Conservation (phyloP, 1,140 invertebrate genomes). For the Drosophila setifemur region DNA sequence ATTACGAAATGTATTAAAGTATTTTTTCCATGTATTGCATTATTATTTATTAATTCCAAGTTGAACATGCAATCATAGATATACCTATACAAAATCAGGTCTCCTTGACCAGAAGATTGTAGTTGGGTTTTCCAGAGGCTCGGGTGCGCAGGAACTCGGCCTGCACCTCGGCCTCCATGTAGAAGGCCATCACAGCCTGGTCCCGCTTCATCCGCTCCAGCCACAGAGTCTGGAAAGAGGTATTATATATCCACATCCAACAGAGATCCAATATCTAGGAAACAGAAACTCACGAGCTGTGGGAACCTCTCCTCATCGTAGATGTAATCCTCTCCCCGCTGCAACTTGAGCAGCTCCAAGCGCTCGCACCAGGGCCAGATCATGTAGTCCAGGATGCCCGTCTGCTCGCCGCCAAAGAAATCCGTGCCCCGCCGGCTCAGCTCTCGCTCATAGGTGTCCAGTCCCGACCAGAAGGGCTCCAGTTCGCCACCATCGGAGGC, state of each 20-base stretch:
- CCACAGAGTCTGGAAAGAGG: constrained; percentile 85
- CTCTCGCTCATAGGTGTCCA: constrained; percentile 88
- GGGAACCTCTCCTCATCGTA: constrained; percentile 76
- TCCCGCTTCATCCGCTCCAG: constrained; percentile 88
- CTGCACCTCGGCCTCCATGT: constrained; percentile 87
- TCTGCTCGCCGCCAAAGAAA: constrained; percentile 88
- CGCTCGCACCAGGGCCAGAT: constrained; percentile 95
- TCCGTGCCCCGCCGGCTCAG: constrained; percentile 85
- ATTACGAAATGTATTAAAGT: too few species aligned
- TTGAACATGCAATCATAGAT: constrained; percentile 8
- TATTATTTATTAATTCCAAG: constrained; percentile 49
- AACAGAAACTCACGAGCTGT: constrained; percentile 63
- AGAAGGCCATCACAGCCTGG: constrained; percentile 86
- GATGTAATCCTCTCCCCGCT: constrained; percentile 74
- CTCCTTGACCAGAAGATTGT: constrained; percentile 67
- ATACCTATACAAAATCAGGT: constrained; percentile 31
- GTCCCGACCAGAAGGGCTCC: constrained; percentile 81
- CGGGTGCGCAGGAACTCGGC: constrained; percentile 84
- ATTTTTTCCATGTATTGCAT: too few species aligned
- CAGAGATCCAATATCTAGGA: neutral
- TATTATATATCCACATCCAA: neutral
- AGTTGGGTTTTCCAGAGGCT: constrained; percentile 59
- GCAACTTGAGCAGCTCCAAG: constrained; percentile 66
- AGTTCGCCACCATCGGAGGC: constrained; percentile 61
- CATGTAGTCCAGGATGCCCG: constrained; percentile 94